These are phyloP conservation scores for Cheilosia grossa DNA, from an alignment of 2,888 invertebrate genomes.

Conservation along the genomic window DNA sequence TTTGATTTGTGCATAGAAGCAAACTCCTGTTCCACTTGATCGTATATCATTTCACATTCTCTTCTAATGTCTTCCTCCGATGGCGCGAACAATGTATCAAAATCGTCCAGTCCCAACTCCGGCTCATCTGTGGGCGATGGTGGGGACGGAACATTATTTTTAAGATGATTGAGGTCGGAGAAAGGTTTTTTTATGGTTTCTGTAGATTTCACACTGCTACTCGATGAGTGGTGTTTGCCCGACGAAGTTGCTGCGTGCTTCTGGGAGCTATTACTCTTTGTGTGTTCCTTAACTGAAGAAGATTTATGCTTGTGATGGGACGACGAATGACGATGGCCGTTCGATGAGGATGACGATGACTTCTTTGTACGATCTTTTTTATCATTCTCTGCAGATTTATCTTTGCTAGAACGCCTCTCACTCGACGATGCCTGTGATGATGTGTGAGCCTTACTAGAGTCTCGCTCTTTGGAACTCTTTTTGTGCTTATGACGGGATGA, in stretches of 20 bases:
- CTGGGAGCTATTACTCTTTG: constrained; percentile 44
- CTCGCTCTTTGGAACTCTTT: constrained; percentile 53
- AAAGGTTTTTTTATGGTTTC: constrained; percentile 6
- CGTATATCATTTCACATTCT: constrained; percentile 94
- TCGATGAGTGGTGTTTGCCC: constrained; percentile 28
- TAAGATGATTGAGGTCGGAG: constrained; percentile 6
- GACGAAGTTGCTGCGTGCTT: constrained; percentile 70
- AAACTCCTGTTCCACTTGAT: constrained; percentile 86
- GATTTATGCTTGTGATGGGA: constrained; percentile 74
- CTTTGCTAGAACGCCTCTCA: constrained; percentile 48
- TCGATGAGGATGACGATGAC: constrained; percentile 43
- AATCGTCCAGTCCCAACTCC: constrained; percentile 82
- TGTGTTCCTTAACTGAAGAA: constrained; percentile 59
- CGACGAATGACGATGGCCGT: constrained; percentile 54
- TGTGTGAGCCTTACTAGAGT: constrained; percentile 15
- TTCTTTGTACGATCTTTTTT: constrained; percentile 50
- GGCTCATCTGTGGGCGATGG: constrained; percentile 76
- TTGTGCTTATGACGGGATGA: constrained; percentile 62
- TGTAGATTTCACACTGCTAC: constrained; percentile 35
- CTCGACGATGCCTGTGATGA: constrained; percentile 25
- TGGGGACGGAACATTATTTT: constrained; percentile 46
- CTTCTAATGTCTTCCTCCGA: constrained; percentile 90
- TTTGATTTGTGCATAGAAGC: constrained; percentile 76
- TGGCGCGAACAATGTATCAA: constrained; percentile 78
- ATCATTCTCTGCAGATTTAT: constrained; percentile 12